phyloP scores from a whole-genome alignment of 1,140 invertebrate genomes.

The Apis laboriosa region DNA sequence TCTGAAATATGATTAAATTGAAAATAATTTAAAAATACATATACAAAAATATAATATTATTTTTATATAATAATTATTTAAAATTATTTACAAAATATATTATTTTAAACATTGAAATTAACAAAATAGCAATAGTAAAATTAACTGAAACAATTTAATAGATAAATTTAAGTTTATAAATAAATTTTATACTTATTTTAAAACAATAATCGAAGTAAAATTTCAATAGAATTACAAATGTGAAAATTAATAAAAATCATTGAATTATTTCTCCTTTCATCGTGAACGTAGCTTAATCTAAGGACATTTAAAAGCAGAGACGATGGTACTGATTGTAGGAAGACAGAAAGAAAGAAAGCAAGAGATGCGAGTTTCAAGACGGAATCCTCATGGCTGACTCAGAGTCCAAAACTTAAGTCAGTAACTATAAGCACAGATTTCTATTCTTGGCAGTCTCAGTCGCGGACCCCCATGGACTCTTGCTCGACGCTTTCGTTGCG shows the following conservation, averaged over 20 bases:
- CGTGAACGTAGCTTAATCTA: constrained; percentile 51
- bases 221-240: background rate
- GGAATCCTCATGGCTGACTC: constrained; percentile 65
- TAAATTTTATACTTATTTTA: too few species aligned
- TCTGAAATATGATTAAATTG: too few species aligned
- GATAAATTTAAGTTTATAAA: too few species aligned
- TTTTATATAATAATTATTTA: background rate
- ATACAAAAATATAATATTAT: background rate
- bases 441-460: constrained; percentile 67
- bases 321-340: constrained; percentile 29
- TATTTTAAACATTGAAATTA: too few species aligned
- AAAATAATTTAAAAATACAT: too few species aligned
- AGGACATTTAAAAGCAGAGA: constrained; percentile 17
- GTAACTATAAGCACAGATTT: constrained; percentile 59
- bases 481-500: constrained; percentile 33
- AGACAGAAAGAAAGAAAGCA: constrained; percentile 35
- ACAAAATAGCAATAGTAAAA: too few species aligned
- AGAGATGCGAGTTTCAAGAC: constrained; percentile 49
- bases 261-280: background rate
- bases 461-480: constrained; percentile 71
- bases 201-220: background rate
- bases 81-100: background rate
- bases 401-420: constrained; percentile 55
- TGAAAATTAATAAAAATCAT: background rate
- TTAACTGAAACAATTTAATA: too few species aligned